phyloP scores from a whole-genome alignment of 2,797 vertebrate species.

The Heterohyrax brucei region DNA sequence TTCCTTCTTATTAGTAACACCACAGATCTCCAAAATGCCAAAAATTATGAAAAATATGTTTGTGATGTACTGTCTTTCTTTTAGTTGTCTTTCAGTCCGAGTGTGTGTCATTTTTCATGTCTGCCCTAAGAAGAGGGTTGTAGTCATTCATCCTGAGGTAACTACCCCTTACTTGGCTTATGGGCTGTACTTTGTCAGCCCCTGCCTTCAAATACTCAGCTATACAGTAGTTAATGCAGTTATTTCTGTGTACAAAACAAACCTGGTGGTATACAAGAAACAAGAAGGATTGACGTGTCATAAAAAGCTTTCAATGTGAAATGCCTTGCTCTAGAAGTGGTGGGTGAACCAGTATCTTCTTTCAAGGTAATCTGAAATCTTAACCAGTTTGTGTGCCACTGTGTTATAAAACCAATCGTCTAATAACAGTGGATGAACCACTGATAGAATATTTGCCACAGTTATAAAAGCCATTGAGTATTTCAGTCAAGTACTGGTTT shows the following conservation, averaged over 20 bases:
- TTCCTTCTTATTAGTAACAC: not conserved
- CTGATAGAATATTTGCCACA: not conserved
- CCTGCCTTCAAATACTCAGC: too few species aligned
- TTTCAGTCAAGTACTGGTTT: not conserved
- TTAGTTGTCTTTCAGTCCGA: not conserved
- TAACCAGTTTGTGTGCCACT: not conserved
- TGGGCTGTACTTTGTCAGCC: too few species aligned
- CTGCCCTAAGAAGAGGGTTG: not conserved
- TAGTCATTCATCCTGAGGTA: not conserved
- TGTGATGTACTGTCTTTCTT: not conserved
- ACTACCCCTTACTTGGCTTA: too few species aligned
- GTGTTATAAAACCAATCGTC: not conserved
- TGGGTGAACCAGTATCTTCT: not conserved
- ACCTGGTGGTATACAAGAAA: too few species aligned
- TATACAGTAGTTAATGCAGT: too few species aligned
- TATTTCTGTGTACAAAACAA: too few species aligned
- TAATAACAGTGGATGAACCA: not conserved
- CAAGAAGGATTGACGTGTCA: not conserved
- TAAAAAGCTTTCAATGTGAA: not conserved
- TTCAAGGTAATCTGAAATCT: not conserved
- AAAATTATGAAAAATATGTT: slow-evolving; percentile 7
- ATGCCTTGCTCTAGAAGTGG: not conserved
- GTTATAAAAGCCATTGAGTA: not conserved
- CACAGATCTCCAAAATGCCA: not conserved
- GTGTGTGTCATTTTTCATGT: not conserved